Evolutionary conservation across 2,888 invertebrate species (phyloP), one percentile per base, ranked within the genome.

Genomic region (Parascotia fuliginaria): DNA sequence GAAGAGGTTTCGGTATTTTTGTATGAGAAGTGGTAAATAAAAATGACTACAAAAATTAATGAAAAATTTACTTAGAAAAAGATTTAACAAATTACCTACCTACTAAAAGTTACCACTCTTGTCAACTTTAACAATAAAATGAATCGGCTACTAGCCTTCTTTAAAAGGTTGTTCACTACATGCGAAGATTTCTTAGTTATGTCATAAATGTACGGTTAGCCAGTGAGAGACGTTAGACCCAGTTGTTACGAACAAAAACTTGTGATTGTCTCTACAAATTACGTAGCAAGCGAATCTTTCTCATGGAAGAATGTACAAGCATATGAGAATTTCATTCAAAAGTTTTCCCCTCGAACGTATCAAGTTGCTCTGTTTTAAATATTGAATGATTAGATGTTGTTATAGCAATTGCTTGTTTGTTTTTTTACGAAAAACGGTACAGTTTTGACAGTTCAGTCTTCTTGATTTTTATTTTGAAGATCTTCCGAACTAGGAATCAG

Each of bases 261-360:
- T 27, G 22, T 39, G 46, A 66, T 70, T 62, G 56, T 63, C 31
- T 42, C 34, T 47, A 52, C 46, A 62, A 60, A 70, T 67, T 66
- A 70, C 60, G 67, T 70, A 60, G 57, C 52, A 65, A 70, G 51
- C 49, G 51, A 59, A 56, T 63, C 36, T 66, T 70, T 67, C 67
- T 47, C 67, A 70, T 55, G 60, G 38, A 46, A 33, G 56, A 65
- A 67, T 52, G 48, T 40, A 28, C 39, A 14, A 40, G 33, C 5
- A 46, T 52, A 52, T 64, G 56, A 52, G 65, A 68, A 55, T 68
- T 27, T 36, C 60, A 68, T 60, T 65, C 52, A 65, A 44, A 24
- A 50, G 45, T 49, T 64, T 66, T 65, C 56, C 56, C 52, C 50
- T 52, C 48, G 3, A 38, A 32, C 24, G 7, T 38, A 44, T 4